Percentiles rank a stretch among this genome's conserved stretches.
Evolutionary conservation across 2,797 vertebrate genomes (phyloP).

Genomic region (Spheniscus humboldti): DNA sequence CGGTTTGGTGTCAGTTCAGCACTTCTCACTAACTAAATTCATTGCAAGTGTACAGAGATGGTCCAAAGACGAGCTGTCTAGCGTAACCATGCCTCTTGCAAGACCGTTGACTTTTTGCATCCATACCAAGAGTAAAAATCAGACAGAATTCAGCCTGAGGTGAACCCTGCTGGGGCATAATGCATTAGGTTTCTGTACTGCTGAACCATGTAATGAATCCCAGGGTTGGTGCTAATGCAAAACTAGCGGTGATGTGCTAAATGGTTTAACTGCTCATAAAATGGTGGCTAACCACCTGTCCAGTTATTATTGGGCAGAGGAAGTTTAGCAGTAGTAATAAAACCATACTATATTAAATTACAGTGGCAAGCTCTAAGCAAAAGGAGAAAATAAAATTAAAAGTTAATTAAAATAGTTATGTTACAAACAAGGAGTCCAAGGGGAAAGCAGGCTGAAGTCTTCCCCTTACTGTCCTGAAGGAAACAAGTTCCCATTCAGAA

Average conservation of each 20-base stretch:
- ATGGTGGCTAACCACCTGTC: constrained; percentile 18
- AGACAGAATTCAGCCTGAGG: neutral
- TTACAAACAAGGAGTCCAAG: neutral
- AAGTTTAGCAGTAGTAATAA: neutral
- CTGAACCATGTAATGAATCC: constrained; percentile 46
- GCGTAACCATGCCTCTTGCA: neutral
- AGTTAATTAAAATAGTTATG: neutral
- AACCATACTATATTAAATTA: neutral
- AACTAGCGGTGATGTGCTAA: constrained; percentile 47
- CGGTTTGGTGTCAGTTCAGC: neutral
- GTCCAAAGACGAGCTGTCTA: neutral
- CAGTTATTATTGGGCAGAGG: neutral
- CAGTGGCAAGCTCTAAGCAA: neutral
- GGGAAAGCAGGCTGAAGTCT: neutral
- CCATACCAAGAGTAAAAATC: neutral
- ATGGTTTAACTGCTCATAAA: constrained; percentile 55
- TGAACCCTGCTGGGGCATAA: constrained; percentile 17
- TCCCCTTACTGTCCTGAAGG: neutral
- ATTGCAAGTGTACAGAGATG: neutral
- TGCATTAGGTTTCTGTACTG: neutral
- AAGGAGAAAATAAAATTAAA: neutral
- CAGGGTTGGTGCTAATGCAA: constrained; percentile 37
- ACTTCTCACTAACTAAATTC: neutral
- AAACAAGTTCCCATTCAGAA: neutral
- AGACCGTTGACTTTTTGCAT: neutral